phyloP scores from a whole-genome alignment of 2,797 vertebrate genomes.

The Hemitrygon akajei region DNA sequence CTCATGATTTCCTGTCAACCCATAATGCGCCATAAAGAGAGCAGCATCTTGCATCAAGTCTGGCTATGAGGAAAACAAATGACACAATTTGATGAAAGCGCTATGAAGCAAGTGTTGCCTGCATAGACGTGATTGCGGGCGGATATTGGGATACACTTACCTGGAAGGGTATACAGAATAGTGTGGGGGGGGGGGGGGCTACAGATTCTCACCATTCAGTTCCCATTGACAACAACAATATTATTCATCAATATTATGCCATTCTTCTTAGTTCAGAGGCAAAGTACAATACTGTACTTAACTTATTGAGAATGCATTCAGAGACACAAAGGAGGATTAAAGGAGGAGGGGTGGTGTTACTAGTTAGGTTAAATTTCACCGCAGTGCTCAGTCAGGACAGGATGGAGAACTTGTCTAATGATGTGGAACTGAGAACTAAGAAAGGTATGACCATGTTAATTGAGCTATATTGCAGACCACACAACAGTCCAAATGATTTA shows the following conservation, averaged over 20 bases:
- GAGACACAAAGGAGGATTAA: background rate
- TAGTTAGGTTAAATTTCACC: too few species aligned
- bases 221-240: background rate
- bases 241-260: background rate
- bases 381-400: too few species aligned
- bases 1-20: background rate
- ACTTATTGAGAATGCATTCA: background rate
- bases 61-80: background rate
- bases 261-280: background rate
- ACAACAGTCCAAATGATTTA: too few species aligned
- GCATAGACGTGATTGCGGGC: background rate
- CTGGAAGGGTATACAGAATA: background rate
- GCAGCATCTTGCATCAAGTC: background rate
- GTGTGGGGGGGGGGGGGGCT: too few species aligned
- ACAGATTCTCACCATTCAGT: too few species aligned
- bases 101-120: background rate
- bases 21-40: too few species aligned
- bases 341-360: too few species aligned
- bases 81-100: background rate
- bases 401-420: too few species aligned
- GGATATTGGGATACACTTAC: background rate
- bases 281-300: background rate
- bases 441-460: too few species aligned
- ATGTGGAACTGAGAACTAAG: too few species aligned
- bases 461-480: too few species aligned